Evolutionary conservation across 1,140 invertebrate genomes (phyloP).

Genomic region (Sycophila sp.): DNA sequence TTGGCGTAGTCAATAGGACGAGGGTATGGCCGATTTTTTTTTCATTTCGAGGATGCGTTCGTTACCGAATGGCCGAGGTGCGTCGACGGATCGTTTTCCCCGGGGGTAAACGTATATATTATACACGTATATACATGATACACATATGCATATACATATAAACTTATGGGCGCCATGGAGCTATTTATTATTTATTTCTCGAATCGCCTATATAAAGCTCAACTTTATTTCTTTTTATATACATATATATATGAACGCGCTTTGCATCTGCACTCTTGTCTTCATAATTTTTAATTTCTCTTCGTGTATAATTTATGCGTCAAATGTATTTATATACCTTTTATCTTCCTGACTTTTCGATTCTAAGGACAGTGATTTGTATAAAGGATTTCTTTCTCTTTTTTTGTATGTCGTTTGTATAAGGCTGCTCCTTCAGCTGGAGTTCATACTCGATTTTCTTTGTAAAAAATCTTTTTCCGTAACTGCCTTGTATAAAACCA

Average conservation of each 20-base stretch:
- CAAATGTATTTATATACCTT: constrained; percentile 33
- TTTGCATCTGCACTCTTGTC: constrained; percentile 35
- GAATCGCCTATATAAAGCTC: constrained; percentile 20
- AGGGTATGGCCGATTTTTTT: background rate
- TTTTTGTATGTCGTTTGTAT: constrained; percentile 37
- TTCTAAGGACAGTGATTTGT: constrained; percentile 34
- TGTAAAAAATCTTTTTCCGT: constrained; percentile 40
- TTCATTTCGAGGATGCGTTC: background rate
- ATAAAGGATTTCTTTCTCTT: constrained; percentile 35
- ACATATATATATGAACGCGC: constrained; percentile 20
- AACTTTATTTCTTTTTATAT: constrained; percentile 22
- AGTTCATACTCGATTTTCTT: constrained; percentile 33
- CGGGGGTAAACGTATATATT: constrained; percentile 15
- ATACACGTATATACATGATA: constrained; percentile 26
- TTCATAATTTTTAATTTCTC: constrained; percentile 21
- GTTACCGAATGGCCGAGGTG: background rate
- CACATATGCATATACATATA: constrained; percentile 25
- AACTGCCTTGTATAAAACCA: constrained; percentile 38
- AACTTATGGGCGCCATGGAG: constrained; percentile 25
- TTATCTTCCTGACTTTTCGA: constrained; percentile 34
- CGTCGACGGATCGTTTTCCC: background rate
- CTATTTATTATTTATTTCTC: constrained; percentile 36
- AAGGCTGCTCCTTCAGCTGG: constrained; percentile 1
- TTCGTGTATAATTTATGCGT: constrained; percentile 39
- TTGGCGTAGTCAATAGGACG: background rate